These are phyloP conservation scores for Pygmarrhopalites habei DNA, from an alignment of 1,140 invertebrate species.

Conservation along the genomic window DNA sequence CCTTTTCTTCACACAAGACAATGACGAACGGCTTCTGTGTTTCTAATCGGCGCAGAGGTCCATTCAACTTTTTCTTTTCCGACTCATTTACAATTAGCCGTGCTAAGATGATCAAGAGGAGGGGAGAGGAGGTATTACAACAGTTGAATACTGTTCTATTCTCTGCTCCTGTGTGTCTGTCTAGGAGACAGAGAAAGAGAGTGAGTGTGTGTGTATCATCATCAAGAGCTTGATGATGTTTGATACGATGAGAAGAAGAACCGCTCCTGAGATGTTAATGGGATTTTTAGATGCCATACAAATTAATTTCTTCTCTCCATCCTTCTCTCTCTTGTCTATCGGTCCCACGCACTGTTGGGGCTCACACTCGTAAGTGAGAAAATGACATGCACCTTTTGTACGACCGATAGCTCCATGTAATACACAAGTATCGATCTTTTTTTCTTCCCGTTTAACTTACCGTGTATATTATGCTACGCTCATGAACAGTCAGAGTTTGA, in stretches of 20 bases:
- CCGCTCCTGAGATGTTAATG: slow-evolving; percentile 32
- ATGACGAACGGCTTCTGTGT: slow-evolving; percentile 25
- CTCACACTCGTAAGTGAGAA: slow-evolving; percentile 28
- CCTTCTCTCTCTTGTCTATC: slow-evolving; percentile 10
- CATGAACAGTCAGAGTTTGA: too few relatives aligned
- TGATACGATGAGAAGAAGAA: slow-evolving; percentile 26
- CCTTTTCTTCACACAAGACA: slow-evolving; percentile 21
- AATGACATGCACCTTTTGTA: slow-evolving; percentile 38
- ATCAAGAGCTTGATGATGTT: not conserved
- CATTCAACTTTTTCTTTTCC: slow-evolving; percentile 32
- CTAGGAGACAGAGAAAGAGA: too few relatives aligned
- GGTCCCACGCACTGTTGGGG: slow-evolving; percentile 28
- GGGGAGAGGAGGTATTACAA: too few relatives aligned
- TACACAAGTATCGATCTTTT: slow-evolving; percentile 21
- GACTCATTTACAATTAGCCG: slow-evolving; percentile 38
- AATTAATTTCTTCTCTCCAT: slow-evolving; percentile 33
- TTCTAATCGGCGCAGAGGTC: slow-evolving; percentile 26
- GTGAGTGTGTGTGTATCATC: not conserved
- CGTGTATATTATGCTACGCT: too few relatives aligned
- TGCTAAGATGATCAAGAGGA: slow-evolving; percentile 27
- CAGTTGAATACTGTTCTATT: too few relatives aligned
- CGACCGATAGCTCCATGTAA: not conserved
- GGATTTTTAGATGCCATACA: slow-evolving; percentile 34
- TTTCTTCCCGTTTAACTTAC: too few relatives aligned
- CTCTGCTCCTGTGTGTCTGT: not conserved